These are phyloP conservation scores for Machaerirhynchus nigripectus DNA, from an alignment of 2,113 vertebrate genomes.

Conservation along the genomic window DNA sequence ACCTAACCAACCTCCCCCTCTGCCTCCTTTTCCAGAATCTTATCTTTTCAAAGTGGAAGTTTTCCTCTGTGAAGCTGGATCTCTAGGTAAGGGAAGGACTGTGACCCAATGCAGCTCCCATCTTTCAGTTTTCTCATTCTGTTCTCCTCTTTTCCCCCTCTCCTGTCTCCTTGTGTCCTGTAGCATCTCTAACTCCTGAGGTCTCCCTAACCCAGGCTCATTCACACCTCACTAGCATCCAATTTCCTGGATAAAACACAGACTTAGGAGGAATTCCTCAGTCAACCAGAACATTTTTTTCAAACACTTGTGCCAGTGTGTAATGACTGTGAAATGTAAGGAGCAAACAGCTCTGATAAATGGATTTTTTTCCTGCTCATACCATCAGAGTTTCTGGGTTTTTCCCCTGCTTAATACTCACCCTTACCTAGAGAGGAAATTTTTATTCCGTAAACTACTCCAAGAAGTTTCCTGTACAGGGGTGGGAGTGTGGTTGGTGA, in stretches of 20 bases:
- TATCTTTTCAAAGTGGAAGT: neutral
- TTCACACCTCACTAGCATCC: neutral
- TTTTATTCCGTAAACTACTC: neutral
- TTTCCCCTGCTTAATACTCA: neutral
- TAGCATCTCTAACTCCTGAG: neutral
- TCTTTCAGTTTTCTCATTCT: neutral
- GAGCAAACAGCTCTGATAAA: neutral
- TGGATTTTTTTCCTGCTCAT: neutral
- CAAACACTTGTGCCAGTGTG: neutral
- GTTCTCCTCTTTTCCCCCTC: neutral
- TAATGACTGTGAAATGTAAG: neutral
- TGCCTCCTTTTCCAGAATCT: neutral
- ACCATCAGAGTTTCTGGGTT: neutral
- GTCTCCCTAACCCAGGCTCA: neutral
- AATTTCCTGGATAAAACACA: conserved; percentile 14
- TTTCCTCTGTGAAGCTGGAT: neutral
- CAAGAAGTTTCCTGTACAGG: neutral
- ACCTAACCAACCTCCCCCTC: neutral
- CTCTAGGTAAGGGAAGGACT: neutral
- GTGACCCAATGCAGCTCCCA: neutral
- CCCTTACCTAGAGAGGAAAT: neutral
- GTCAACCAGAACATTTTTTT: neutral
- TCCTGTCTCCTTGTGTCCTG: neutral
- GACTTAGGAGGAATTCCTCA: neutral
- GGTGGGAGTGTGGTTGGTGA: neutral